phyloP scores from a whole-genome alignment of 2,888 invertebrate genomes.

The Tenthredo scrophulariae region DNA sequence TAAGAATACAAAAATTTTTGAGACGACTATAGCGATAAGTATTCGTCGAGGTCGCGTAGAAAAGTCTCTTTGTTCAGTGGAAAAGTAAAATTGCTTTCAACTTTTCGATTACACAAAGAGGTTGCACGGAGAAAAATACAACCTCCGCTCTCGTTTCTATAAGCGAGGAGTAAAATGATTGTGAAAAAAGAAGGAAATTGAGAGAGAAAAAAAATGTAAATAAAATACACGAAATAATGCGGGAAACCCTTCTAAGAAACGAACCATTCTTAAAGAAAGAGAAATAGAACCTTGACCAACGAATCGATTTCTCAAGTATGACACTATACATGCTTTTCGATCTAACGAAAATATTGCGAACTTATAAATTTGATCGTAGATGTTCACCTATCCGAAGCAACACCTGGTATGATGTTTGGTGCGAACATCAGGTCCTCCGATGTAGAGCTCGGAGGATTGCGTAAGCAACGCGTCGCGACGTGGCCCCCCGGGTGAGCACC shows the following conservation, averaged over 20 bases:
- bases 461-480: constrained; percentile 45
- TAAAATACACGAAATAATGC: neutral
- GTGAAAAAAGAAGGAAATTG: neutral
- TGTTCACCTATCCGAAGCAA: constrained; percentile 22
- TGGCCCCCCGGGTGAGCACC: constrained; percentile 55
- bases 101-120: constrained; percentile 11
- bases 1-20: constrained; percentile 15
- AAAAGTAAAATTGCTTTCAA: constrained; percentile 34
- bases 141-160: neutral
- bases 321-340: neutral
- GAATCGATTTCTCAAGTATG: neutral
- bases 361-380: constrained; percentile 10
- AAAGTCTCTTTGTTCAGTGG: constrained; percentile 41
- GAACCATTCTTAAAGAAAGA: neutral
- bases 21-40: constrained; percentile 13
- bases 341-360: neutral
- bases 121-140: neutral
- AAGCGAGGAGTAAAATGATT: neutral
- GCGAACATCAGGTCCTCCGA: constrained; percentile 45
- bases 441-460: constrained; percentile 41
- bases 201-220: neutral
- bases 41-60: constrained; percentile 27
- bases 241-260: neutral
- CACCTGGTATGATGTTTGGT: neutral
- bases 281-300: neutral